Evolutionary conservation across 1,140 invertebrate species (phyloP).

Genomic region (Drosophila seguyi): DNA sequence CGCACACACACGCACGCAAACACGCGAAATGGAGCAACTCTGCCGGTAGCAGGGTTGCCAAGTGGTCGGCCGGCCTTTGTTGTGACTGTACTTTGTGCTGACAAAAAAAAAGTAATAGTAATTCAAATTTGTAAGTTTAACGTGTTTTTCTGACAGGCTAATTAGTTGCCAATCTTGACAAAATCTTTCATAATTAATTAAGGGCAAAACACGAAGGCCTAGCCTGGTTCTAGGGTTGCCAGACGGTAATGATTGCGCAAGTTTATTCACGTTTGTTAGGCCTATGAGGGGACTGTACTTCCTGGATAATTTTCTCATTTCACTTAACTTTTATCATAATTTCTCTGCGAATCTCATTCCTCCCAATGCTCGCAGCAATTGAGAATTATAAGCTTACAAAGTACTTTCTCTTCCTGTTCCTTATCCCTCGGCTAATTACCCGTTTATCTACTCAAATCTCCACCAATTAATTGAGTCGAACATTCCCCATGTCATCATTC

Average conservation of each 20-base stretch:
- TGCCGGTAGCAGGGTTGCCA: slow-evolving; percentile 33
- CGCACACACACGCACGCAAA: slow-evolving; percentile 44
- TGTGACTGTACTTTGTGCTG: slow-evolving; percentile 28
- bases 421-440: slow-evolving; percentile 53
- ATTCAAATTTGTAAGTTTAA: slow-evolving; percentile 12
- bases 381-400: slow-evolving; percentile 15
- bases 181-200: slow-evolving; percentile 8
- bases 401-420: slow-evolving; percentile 4
- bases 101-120: not conserved
- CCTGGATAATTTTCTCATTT: not conserved
- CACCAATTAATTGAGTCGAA: slow-evolving; percentile 64
- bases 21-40: slow-evolving; percentile 55
- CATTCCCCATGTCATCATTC: slow-evolving; percentile 30
- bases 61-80: slow-evolving; percentile 1
- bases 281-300: not conserved
- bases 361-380: slow-evolving; percentile 12
- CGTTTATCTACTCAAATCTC: slow-evolving; percentile 63
- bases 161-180: slow-evolving; percentile 13
- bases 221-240: not conserved
- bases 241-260: too few species aligned
- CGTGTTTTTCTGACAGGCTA: slow-evolving; percentile 17
- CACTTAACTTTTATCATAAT: not conserved
- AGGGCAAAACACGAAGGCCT: not conserved
- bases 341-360: not conserved
- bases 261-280: not conserved